Percentiles rank a stretch among this genome's conserved stretches.
Evolutionary conservation across 2,113 vertebrate species (phyloP).

Genomic region (Lagopus muta): DNA sequence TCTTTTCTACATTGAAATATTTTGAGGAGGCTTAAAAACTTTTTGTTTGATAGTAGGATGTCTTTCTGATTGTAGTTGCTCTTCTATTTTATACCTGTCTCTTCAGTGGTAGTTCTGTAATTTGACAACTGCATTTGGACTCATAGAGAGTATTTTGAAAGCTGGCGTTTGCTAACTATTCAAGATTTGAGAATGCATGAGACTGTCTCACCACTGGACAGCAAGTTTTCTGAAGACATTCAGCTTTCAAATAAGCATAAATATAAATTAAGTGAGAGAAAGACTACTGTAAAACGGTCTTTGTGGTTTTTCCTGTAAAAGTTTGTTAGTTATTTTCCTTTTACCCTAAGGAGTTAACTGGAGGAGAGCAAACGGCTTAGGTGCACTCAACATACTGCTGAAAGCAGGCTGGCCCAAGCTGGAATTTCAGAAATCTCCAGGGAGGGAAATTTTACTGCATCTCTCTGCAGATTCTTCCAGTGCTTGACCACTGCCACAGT

Average conservation of each 20-base stretch:
- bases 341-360: background rate
- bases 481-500: background rate
- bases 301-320: background rate
- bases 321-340: background rate
- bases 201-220: background rate
- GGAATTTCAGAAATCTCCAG: background rate
- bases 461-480: background rate
- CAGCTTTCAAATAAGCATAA: background rate
- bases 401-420: background rate
- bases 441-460: background rate
- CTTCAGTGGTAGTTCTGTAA: background rate
- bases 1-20: background rate
- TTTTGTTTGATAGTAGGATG: conserved; percentile 31
- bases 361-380: background rate
- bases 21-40: conserved; percentile 35
- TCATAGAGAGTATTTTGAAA: background rate
- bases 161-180: background rate
- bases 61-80: conserved; percentile 29
- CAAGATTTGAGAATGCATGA: background rate
- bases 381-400: background rate
- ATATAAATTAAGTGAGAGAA: background rate
- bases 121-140: background rate
- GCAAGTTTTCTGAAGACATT: background rate
- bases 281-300: background rate
- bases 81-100: background rate